Percentiles rank a stretch among this genome's conserved stretches.
Evolutionary conservation across 2,888 invertebrate species (phyloP).

Genomic region (Hetaerina titia): DNA sequence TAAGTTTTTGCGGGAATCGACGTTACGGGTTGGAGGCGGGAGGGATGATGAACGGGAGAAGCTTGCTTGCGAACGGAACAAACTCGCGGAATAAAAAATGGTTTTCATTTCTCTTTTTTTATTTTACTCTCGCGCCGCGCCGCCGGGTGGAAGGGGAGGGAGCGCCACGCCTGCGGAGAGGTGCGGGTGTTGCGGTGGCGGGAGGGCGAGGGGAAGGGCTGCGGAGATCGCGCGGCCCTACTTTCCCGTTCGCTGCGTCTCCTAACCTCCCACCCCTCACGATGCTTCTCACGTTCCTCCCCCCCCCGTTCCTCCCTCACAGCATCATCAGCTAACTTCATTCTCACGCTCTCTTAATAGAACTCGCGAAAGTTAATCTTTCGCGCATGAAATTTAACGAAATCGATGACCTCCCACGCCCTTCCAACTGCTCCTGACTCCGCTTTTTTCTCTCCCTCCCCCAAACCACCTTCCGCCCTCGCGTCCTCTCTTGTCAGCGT

Average conservation of each 20-base stretch:
- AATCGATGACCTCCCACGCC: constrained; percentile 51
- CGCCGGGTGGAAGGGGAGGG: not conserved
- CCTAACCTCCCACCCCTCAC: not conserved
- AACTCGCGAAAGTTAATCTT: constrained; percentile 53
- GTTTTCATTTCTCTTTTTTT: not conserved
- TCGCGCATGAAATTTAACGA: constrained; percentile 29
- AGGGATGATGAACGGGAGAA: not conserved
- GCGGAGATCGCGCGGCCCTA: not conserved
- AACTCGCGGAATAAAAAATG: not conserved
- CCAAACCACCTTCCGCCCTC: not conserved
- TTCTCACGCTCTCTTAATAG: not conserved
- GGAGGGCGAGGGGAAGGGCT: not conserved
- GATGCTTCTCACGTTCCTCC: not conserved
- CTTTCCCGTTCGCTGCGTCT: not conserved
- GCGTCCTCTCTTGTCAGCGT: not conserved
- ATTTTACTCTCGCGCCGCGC: too few species aligned
- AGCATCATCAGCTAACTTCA: not conserved
- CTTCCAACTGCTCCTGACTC: not conserved
- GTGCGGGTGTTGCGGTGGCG: not conserved
- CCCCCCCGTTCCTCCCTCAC: not conserved
- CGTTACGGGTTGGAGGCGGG: not conserved
- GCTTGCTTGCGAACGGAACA: not conserved
- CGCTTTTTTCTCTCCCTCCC: not conserved
- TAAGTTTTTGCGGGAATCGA: not conserved
- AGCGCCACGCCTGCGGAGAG: not conserved